Conservation (phyloP, 2,888 invertebrate genomes). For the Augiades crinisus region DNA sequence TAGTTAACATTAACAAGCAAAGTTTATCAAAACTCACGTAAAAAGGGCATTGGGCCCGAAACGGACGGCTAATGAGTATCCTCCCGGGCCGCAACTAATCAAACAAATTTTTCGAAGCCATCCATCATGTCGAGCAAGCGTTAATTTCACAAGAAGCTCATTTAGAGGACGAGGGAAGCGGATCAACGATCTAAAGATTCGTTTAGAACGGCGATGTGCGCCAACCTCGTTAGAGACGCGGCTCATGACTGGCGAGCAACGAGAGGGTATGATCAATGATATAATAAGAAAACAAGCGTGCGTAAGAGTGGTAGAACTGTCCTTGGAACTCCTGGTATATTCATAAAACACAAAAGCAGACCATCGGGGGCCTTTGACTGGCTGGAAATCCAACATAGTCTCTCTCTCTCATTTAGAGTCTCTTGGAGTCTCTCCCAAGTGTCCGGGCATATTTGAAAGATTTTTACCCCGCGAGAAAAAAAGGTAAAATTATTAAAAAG, state of each 20-base stretch:
- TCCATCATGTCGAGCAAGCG: conserved; percentile 67
- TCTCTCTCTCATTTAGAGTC: no score
- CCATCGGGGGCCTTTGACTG: no score
- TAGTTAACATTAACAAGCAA: conserved; percentile 16
- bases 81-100: conserved; percentile 60
- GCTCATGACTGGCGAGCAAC: not conserved
- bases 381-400: no score
- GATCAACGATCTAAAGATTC: conserved; percentile 42
- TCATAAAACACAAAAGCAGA: no score
- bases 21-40: conserved; percentile 26
- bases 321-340: no score
- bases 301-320: no score
- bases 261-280: no score
- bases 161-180: conserved; percentile 46
- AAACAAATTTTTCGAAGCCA: conserved; percentile 68
- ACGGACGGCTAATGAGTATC: conserved; percentile 44
- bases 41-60: conserved; percentile 47
- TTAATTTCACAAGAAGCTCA: conserved; percentile 61
- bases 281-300: no score
- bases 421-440: no score
- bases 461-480: no score
- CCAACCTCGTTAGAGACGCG: conserved; percentile 30
- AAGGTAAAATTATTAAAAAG: no score
- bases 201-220: conserved; percentile 35
- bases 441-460: no score